Evolutionary conservation across 2,113 vertebrate species (phyloP), one percentile per base, ranked within the genome.

Genomic region (Eurystomus gularis): DNA sequence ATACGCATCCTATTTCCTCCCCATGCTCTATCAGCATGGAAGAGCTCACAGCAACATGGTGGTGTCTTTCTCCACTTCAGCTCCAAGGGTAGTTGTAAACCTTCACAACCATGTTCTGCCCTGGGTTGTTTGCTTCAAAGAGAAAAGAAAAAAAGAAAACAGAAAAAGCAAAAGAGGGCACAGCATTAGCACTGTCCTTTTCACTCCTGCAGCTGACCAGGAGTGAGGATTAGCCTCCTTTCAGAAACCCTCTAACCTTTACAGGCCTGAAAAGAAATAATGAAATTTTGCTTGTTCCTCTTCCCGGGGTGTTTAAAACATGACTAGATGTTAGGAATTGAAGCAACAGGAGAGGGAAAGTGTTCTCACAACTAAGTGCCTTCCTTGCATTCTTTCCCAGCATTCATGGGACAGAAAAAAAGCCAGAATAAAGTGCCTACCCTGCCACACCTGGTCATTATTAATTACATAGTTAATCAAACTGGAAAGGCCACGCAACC

Each of bases 391-490:
- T 71, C 66, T 86, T 96, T 92, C 87, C 73, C 76, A 89, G 68
- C 70, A 78, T 87, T 91, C 82, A 39, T 10, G 25, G 70, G 44
- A 82, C 37, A 77, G 62, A 35, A 89, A 82, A 94, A 61, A 42
- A 81, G 51, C 7, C 49, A 66, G 69, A 79, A 82, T 52, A 82
- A 94, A 87, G 61, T 78, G 25, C 60, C 39, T 80, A 46, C 31
- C 46, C 44, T 94, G 77, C 75, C 72, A 71, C 72, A 93, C 33
- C 51, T 82, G 82, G 64, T 25, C 73, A 60, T 95, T 90, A 94
- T 91, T 94, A 95, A 90, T 90, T 75, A 82, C 55, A 76, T 17
- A 94, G 54, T 35, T 92, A 88, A 91, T 96, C 73, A 94, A 86
- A 65, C 28, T 82, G 39, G 19, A 83, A 88, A 77, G 64, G 80